Evolutionary conservation across 2,888 invertebrate species (phyloP).

Genomic region (Amiota mariae): DNA sequence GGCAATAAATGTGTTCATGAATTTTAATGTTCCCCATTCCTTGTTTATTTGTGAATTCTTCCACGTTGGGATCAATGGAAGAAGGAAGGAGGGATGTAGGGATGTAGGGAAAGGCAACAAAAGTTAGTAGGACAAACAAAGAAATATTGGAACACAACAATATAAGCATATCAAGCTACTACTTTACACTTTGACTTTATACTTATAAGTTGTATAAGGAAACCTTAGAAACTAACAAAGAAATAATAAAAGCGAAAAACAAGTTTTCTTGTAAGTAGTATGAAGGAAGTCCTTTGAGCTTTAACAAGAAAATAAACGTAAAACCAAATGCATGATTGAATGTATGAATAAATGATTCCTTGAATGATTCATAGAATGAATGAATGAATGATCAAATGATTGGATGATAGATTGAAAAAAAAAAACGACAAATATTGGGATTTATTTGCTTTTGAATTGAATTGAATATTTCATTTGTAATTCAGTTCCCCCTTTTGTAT

Average conservation of each 20-base stretch:
- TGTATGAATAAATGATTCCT: conserved; percentile 8
- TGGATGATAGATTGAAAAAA: background rate
- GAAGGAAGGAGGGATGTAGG: too few relatives aligned
- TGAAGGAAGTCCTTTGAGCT: conserved; percentile 19
- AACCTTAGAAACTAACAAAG: too few relatives aligned
- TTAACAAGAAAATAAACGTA: background rate
- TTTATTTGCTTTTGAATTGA: conserved; percentile 54
- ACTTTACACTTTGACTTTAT: background rate
- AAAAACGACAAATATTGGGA: conserved; percentile 55
- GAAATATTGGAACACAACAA: background rate
- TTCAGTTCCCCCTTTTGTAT: background rate
- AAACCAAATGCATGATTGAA: conserved; percentile 1
- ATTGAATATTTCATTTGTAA: background rate
- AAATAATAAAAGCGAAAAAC: too few relatives aligned
- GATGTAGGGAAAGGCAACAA: background rate
- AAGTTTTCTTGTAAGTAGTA: too few relatives aligned
- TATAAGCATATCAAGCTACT: too few relatives aligned
- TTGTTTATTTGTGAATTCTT: conserved; percentile 15
- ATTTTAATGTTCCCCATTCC: conserved; percentile 58
- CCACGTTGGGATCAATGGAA: background rate
- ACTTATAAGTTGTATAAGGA: too few relatives aligned
- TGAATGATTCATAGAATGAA: background rate
- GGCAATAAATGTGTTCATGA: conserved; percentile 70
- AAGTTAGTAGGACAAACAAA: background rate
- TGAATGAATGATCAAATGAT: background rate